These are phyloP conservation scores for Batillaria attramentaria DNA, from an alignment of 1,140 invertebrate species.

Conservation along the genomic window DNA sequence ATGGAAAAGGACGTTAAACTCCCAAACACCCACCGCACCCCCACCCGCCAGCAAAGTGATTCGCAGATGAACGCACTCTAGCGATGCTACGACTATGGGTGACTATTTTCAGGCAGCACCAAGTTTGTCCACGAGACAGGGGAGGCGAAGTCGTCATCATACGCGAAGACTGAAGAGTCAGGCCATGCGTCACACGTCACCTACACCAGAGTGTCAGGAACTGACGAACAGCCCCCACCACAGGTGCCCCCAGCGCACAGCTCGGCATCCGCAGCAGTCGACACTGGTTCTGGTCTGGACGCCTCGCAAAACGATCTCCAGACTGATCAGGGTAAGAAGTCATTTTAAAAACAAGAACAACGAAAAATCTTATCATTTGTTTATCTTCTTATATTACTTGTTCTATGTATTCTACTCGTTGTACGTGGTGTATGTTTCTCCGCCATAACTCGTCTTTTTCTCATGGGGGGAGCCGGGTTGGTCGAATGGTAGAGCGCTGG, in stretches of 20 bases:
- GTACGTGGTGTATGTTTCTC: too few relatives aligned
- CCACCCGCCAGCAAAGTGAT: too few relatives aligned
- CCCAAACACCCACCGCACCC: too few relatives aligned
- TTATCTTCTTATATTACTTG: background rate
- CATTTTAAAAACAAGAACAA: background rate
- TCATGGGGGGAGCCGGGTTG: too few relatives aligned
- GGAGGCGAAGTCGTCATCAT: background rate
- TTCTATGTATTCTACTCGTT: too few relatives aligned
- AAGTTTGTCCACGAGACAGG: background rate
- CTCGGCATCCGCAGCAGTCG: background rate
- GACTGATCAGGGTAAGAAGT: background rate
- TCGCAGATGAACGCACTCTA: too few relatives aligned
- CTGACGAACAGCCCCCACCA: background rate
- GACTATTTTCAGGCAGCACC: background rate
- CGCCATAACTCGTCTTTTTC: too few relatives aligned
- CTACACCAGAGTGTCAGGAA: constrained; percentile 11
- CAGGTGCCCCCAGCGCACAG: background rate
- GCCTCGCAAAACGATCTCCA: background rate
- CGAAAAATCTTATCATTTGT: background rate
- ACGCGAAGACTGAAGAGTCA: background rate
- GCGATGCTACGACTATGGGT: background rate
- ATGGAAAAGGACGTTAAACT: background rate
- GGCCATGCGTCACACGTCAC: background rate
- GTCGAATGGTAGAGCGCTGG: too few relatives aligned
- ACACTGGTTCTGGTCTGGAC: background rate